Base-by-base conservation (phyloP, 2,113 vertebrate species). In the Aplodontia rufa region DNA sequence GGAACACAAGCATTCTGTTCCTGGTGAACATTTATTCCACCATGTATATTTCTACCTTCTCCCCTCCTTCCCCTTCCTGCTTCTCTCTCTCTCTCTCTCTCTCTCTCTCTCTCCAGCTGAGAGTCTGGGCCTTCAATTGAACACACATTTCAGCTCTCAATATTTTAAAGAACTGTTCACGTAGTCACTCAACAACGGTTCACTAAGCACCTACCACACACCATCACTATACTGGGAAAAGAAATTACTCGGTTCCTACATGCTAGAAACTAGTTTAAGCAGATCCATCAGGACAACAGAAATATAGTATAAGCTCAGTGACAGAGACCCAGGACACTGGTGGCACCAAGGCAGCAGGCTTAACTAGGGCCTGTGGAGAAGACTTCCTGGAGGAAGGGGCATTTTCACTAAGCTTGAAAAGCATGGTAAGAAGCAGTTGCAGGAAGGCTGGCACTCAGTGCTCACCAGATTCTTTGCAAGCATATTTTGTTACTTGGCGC, bases 361-460 rank as follows among this genome's bases (percentile, higher is more conserved):
- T 62, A 30, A 53, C 32, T 5, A 3, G 26, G 51, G 66, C 2
- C 35, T 0, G 0, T 28, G n/a, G 4, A 14, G 64, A 84, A 60
- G 24, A 7, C 68, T 81, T 76, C 14, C 0, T 10, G 51, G 14
- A 49, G 26, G 47, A 51, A 62, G 16, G 0, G 20, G 8, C 28
- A 24, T 40, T 30, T 26, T 35, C 47, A 66, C 4, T 19, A 35
- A 91, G 32, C 28, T 87, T 28, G 28, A 88, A 69, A 72, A 62
- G 6, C 4, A 5, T 22, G 82, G 5, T 5, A 9, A 14, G 1
- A 69, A 49, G 45, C 17, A 12, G 19, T 14, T 55, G 81, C 28
- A 53, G 49, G 53, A 74, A 49, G 6, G 4, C 7, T 69, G 60
- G 45, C n/a, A 5, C 13, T 81, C 64, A 42, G 28, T n/a, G n/a